phyloP scores from a whole-genome alignment of 92 coral and sea anemone genomes.

The Nematostella vectensis region DNA sequence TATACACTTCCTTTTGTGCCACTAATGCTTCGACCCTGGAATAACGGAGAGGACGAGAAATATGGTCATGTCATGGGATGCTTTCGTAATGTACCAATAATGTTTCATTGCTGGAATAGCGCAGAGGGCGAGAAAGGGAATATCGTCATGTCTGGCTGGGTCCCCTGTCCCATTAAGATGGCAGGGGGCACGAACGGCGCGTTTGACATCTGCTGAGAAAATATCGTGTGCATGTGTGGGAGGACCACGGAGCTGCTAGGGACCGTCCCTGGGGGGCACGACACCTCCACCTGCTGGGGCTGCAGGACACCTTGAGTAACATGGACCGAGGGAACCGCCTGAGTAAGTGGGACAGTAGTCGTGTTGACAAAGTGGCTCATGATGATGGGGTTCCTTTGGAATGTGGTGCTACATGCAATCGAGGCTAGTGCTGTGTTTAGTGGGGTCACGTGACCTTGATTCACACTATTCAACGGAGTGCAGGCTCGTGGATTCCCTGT shows the following conservation, averaged over 20 bases:
- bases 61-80: too few relatives aligned
- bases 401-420: slow-evolving; percentile 2
- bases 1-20: too few relatives aligned
- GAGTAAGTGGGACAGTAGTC: not conserved
- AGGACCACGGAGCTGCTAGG: slow-evolving; percentile 15
- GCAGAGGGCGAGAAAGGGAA: slow-evolving; percentile 36
- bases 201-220: slow-evolving; percentile 15
- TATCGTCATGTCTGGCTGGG: slow-evolving; percentile 13
- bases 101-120: slow-evolving; percentile 24
- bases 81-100: too few relatives aligned
- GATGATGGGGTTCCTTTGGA: slow-evolving; percentile 12
- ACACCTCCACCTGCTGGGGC: too few relatives aligned
- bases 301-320: not conserved
- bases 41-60: too few relatives aligned
- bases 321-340: not conserved
- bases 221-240: slow-evolving; percentile 55
- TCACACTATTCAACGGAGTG: slow-evolving; percentile 57
- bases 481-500: slow-evolving; percentile 14
- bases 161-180: slow-evolving; percentile 5
- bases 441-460: slow-evolving; percentile 40
- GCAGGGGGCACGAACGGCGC: slow-evolving; percentile 14
- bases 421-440: slow-evolving; percentile 30
- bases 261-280: not conserved
- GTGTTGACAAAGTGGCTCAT: slow-evolving; percentile 9
- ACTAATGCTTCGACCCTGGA: too few relatives aligned